Evolutionary conservation across 2,113 vertebrate species (phyloP), one percentile per base, ranked within the genome.

Genomic region (Nothobranchius furzeri): DNA sequence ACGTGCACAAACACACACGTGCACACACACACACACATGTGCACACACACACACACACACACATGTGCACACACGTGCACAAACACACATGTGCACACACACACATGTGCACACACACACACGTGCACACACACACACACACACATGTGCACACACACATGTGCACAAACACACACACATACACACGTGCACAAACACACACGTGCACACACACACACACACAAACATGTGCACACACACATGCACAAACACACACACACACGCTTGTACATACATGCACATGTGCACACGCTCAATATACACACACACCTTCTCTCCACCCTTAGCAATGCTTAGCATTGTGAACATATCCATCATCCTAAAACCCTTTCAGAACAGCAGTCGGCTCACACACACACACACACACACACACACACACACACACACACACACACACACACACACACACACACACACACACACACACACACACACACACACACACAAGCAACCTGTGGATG

Each of bases 321-420:
- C 35, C 84, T 68, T 78, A 71, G 79, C 52, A 15, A 72, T 68
- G 69, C 79, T 59, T 67, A 87, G 78, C 81, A 84, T 76, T 79
- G 77, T 24, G 64, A 55, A 87, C 87, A 75, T 82, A 88, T 90
- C 84, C 90, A 85, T 87, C 84, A 86, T 88, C 71, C 78, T 91
- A 88, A 92, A 90, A 92, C 90, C 88, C 75, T 87, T 20, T 68
- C 71, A 75, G 71, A 90, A 85, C 90, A 91, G 90, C 89, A 81
- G 91, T 85, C 24, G 62, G 52, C 70, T 78, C 62, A 37, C 77
- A 78, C 72, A 83, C 73, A 79, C 76, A 78, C 35, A 56, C n/a
- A 35, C 81, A 68, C 71, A 65, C 30, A 73, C 78, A 67, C 83
- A 87, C 47, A 90, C 73, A 79, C 76, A 78, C 35, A 56, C n/a